Evolutionary conservation across 2,888 invertebrate species (phyloP), one percentile per base, ranked within the genome.

Genomic region (Unio pictorum): DNA sequence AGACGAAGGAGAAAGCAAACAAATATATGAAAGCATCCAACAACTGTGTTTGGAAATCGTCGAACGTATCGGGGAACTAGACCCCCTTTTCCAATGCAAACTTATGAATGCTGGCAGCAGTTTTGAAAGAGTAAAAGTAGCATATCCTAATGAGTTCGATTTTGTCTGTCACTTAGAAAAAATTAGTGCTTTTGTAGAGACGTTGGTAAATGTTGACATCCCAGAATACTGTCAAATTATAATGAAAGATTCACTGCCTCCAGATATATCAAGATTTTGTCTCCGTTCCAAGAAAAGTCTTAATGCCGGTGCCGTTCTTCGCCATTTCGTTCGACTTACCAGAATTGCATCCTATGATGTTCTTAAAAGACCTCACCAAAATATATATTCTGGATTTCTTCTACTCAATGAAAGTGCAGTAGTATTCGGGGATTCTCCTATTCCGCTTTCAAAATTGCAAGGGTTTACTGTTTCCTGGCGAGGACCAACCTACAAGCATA

Each of bases 71-170:
- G 67, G 69, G 18, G 66, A 74, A 66, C n/a, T 71, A 17, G 71
- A 69, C 18, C 66, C 65, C 7, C 4, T 64, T 23, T 74, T 74
- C 30, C 26, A 55, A 54, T 61, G 66, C 59, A 69, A 23, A 30
- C n/a, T 74, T 11, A 30, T 69, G 11, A n/a, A 60, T 30, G 71
- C 74, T 18, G 74, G 74, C 4, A 74, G 74, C 28, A 67, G 69
- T 15, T 54, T 55, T 4, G 74, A 71, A 65, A 63, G 60, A 7
- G 71, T 71, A 2, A 74, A 74, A 65, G 62, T 64, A 4, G 71
- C 67, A 4, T 71, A 69, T 69, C 71, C 74, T 7, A 67, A 74
- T 45, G 74, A 74, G 45, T 74, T 69, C 55, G 74, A 74, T 45
- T 74, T 74, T 28, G 26, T 71, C 4, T 71, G 68, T 61, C n/a